phyloP scores from a whole-genome alignment of 1,140 invertebrate species.

The Chelonus insularis region DNA sequence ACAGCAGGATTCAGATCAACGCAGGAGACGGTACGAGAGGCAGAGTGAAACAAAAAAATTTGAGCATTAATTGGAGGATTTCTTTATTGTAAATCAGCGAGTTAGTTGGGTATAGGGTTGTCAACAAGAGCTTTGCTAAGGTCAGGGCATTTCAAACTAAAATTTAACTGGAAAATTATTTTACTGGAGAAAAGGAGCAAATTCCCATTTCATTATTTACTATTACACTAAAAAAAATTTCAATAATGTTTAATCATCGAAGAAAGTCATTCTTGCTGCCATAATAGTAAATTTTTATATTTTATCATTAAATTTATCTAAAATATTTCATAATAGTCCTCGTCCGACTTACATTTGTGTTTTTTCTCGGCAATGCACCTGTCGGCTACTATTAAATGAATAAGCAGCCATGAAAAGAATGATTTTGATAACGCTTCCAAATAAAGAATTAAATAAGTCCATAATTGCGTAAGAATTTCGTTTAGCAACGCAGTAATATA shows the following conservation, averaged over 20 bases:
- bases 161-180: no score
- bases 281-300: no score
- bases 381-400: constrained; percentile 31
- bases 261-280: no score
- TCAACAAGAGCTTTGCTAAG: not conserved
- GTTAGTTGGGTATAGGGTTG: constrained; percentile 28
- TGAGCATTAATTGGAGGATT: constrained; percentile 47
- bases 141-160: no score
- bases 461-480: no score
- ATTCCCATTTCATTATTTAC: constrained; percentile 7
- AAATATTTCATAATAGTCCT: constrained; percentile 8
- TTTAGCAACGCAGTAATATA: no score
- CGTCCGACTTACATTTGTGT: constrained; percentile 18
- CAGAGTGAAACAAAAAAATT: constrained; percentile 54
- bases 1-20: constrained; percentile 48
- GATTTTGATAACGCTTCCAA: not conserved
- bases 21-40: constrained; percentile 50
- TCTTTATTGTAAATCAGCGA: constrained; percentile 13
- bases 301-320: no score
- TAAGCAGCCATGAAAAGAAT: not conserved
- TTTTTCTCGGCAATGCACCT: constrained; percentile 46
- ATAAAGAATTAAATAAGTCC: constrained; percentile 39
- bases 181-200: not conserved
- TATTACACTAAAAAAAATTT: no score
- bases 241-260: no score